Percentiles rank a stretch among this genome's conserved stretches.
phyloP scores from a whole-genome alignment of 2,888 invertebrate species.

The Muscina levida region DNA sequence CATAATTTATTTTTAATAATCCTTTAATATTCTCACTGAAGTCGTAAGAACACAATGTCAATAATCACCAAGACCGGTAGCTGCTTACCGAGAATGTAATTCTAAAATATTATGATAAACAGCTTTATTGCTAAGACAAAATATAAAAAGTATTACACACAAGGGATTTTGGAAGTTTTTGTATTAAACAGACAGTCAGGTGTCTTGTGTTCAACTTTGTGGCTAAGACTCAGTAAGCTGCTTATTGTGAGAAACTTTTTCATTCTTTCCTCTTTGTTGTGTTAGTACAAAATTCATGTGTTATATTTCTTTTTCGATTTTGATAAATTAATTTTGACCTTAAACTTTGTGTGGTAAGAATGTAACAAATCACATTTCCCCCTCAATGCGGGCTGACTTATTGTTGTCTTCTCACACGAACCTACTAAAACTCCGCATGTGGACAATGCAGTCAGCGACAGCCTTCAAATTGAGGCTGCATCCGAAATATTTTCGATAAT shows the following conservation, averaged over 20 bases:
- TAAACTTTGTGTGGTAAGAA: conserved; percentile 13
- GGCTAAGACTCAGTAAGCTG: too few species aligned
- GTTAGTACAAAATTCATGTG: conserved; percentile 17
- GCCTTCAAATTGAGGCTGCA: too few species aligned
- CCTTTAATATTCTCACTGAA: conserved; percentile 37
- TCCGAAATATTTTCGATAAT: conserved; percentile 37
- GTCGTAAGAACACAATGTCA: not conserved
- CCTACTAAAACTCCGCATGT: not conserved
- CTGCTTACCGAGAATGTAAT: conserved; percentile 8
- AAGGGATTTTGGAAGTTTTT: too few species aligned
- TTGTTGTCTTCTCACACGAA: not conserved
- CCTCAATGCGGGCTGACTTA: conserved; percentile 39
- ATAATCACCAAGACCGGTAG: conserved; percentile 49
- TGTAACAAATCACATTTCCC: not conserved
- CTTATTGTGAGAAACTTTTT: too few species aligned
- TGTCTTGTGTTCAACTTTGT: too few species aligned
- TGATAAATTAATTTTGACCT: conserved; percentile 52
- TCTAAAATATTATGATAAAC: conserved; percentile 8
- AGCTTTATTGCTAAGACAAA: not conserved
- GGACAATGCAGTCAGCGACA: too few species aligned
- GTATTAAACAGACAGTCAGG: too few species aligned
- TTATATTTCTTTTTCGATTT: not conserved
- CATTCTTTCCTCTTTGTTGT: too few species aligned
- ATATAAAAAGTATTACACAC: too few species aligned
- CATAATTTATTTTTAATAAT: conserved; percentile 19